phyloP scores from a whole-genome alignment of 1,140 invertebrate genomes.

The Diabrotica virgifera region DNA sequence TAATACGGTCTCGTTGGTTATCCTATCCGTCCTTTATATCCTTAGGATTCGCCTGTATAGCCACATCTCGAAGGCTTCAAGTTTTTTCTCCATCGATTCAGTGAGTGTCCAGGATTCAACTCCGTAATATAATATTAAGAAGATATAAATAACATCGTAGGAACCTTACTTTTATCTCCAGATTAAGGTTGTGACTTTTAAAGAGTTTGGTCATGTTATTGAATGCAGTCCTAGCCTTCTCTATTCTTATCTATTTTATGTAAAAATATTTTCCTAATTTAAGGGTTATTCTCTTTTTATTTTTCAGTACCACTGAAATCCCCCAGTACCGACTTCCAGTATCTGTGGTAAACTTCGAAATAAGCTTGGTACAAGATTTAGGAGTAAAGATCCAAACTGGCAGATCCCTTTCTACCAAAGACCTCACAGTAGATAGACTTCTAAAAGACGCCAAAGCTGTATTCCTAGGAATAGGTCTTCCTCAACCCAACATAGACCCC shows the following conservation, averaged over 20 bases:
- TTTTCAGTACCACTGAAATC: conserved; percentile 88
- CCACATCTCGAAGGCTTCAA: too few relatives aligned
- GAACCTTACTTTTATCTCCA: too few relatives aligned
- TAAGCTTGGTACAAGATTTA: conserved; percentile 86
- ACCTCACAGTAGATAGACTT: conserved; percentile 71
- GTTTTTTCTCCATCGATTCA: too few relatives aligned
- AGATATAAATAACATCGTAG: too few relatives aligned
- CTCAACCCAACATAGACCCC: conserved; percentile 70
- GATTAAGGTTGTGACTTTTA: too few relatives aligned
- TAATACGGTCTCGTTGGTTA: too few relatives aligned
- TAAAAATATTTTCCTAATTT: not conserved
- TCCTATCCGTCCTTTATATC: too few relatives aligned
- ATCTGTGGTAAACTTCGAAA: conserved; percentile 91
- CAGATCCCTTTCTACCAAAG: conserved; percentile 59
- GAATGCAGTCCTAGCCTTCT: too few relatives aligned
- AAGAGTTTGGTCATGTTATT: too few relatives aligned
- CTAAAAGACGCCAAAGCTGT: conserved; percentile 73
- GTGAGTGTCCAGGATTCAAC: too few relatives aligned
- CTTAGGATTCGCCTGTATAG: too few relatives aligned
- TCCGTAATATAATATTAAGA: too few relatives aligned
- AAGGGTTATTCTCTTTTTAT: conserved; percentile 21
- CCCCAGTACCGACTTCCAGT: conserved; percentile 94
- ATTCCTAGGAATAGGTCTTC: conserved; percentile 93
- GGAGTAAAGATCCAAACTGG: conserved; percentile 81
- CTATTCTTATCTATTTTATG: not conserved